Base-by-base conservation (phyloP, 2,888 invertebrate genomes). In the Philereme vetulata region DNA sequence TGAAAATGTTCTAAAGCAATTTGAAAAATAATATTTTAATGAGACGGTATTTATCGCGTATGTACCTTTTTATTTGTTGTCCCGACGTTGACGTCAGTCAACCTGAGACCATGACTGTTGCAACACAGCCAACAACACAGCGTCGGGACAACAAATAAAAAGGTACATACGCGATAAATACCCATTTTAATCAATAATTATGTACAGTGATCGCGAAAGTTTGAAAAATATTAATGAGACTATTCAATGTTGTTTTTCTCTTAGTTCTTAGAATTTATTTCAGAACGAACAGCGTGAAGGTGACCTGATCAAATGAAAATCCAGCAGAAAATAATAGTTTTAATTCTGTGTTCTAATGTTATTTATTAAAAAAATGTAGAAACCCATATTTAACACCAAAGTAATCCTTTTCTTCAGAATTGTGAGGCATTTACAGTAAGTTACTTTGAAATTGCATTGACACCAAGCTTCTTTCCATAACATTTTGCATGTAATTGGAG, bases 361-460 rank as follows among this genome's bases (percentile, higher is more conserved):
- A 6, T 44, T 44, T 11, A 44, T 7, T 38, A 21, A n/a, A n/a
- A n/a, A n/a, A n/a, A 6, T 44, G 4, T 7, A 21, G 21, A 5
- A 21, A 21, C 45, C 50, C 44, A 33, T 59, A 61, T 52, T 49
- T 32, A 35, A 38, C 36, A 38, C 38, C 11, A 4, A 56, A 61
- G 45, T 61, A 33, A 57, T 57, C 45, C 48, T 64, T 67, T 67
- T 65, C 62, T 66, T 60, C 66, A 66, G 65, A 70, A 64, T 64
- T 65, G 65, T 67, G 66, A 67, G 55, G 64, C 69, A 62, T 64
- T 56, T 66, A 67, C 64, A 67, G 70, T 70, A 67, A 70, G 70
- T 70, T 70, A 51, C 44, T 62, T 67, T 60, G 5, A 64, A 53
- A 59, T 66, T 62, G 45, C 44, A 51, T 48, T 60, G 58, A 44